Base-by-base conservation (phyloP, 2,888 invertebrate genomes). In the Homarus gammarus region DNA sequence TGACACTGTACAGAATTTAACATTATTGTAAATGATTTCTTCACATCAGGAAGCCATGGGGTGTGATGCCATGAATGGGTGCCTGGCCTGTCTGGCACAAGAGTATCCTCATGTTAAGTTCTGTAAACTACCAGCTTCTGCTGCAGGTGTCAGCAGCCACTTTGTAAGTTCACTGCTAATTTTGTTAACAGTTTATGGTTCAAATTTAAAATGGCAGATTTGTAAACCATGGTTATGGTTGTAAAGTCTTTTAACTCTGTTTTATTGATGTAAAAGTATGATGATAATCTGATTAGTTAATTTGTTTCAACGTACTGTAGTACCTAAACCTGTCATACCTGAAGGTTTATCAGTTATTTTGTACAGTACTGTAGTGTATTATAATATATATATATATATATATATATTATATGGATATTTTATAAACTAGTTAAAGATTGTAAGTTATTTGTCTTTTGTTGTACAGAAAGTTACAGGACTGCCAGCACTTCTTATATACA, bases 401-500 rank as follows among this genome's bases (percentile, higher is more conserved):
- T 1, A 12, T 6, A 27, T 1, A 44, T 31, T 15, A 6, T 6
- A 72, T 72, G 31, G 18, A 1, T 72, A 33, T 10, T 72, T 27
- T 72, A 10, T 31, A 68, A 68, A 68, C 10, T 68, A 27, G n/a
- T n/a, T 56, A 56, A 3, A 22, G 22, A 56, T 56, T 22, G 10
- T 15, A 18, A 22, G 56, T 56, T 31, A 56, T n/a, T 15, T 40
- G 22, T 36, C 22, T 27, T 64, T 31, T 27, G 12, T 22, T 27
- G 3, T 31, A 27, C 82, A 93, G 93, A 96, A 97, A 93, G 95
- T 95, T 38, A 96, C 96, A 93, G 99, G 98, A 36, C 96, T 99
- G 0, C 99, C 99, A 22, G 98, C 99, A 0, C 94, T 99, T 84
- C 94, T 99, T 61, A 96, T 97, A 0, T 99, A 99, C 94, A 98